phyloP scores from a whole-genome alignment of 1,140 invertebrate species.

The Lasioglossum albipes region DNA sequence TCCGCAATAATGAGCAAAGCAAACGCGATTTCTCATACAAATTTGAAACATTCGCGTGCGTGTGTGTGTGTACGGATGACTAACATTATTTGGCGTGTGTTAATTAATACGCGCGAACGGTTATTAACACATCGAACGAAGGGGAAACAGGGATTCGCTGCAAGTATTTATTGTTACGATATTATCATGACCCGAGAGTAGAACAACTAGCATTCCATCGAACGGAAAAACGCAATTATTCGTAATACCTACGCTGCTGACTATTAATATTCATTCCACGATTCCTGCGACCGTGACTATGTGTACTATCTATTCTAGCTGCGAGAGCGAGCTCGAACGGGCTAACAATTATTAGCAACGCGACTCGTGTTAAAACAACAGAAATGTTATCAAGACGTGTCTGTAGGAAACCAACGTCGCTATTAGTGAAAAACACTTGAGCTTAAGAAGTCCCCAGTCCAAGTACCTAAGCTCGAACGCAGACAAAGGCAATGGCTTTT shows the following conservation, averaged over 20 bases:
- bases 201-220: conserved; percentile 27
- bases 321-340: conserved; percentile 57
- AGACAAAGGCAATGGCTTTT: too few relatives aligned
- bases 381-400: not conserved
- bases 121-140: not conserved
- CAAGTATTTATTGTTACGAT: not conserved
- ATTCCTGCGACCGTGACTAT: conserved; percentile 53
- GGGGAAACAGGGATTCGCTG: not conserved
- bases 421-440: too few relatives aligned
- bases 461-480: too few relatives aligned
- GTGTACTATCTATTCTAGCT: conserved; percentile 32
- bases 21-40: not conserved
- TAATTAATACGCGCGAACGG: not conserved
- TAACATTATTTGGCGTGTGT: not conserved
- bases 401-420: too few relatives aligned
- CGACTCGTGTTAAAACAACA: not conserved
- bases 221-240: conserved; percentile 68
- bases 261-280: conserved; percentile 70
- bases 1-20: not conserved
- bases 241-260: conserved; percentile 57
- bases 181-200: not conserved
- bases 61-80: not conserved
- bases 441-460: too few relatives aligned
- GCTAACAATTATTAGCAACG: not conserved
- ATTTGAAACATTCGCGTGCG: not conserved